Evolutionary conservation across 2,888 invertebrate species (phyloP).

Genomic region (Halocaridina rubra): DNA sequence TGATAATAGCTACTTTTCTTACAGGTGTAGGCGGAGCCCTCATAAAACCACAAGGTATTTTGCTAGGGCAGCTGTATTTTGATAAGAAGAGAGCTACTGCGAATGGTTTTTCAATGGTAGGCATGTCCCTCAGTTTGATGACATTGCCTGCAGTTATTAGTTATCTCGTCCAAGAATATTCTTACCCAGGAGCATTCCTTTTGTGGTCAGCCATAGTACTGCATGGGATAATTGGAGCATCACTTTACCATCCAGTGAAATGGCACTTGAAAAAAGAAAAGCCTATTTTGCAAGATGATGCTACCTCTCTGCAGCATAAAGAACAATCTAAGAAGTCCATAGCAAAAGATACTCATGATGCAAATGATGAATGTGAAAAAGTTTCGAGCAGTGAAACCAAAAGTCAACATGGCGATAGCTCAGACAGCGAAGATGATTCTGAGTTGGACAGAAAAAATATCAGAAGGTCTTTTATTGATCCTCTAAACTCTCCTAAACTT

Average conservation of each 20-base stretch:
- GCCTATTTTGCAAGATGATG: too few species aligned
- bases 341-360: too few species aligned
- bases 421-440: too few species aligned
- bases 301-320: too few species aligned
- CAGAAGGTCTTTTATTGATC: too few species aligned
- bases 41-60: slow-evolving; percentile 13
- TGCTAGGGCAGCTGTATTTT: slow-evolving; percentile 37
- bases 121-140: slow-evolving; percentile 30
- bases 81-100: slow-evolving; percentile 19
- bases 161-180: slow-evolving; percentile 12
- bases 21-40: slow-evolving; percentile 23
- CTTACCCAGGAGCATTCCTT: slow-evolving; percentile 23
- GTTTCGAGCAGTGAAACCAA: too few species aligned
- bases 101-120: slow-evolving; percentile 39
- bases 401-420: too few species aligned
- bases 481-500: too few species aligned
- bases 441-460: too few species aligned
- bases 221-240: slow-evolving; percentile 30
- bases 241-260: slow-evolving; percentile 28
- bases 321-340: too few species aligned
- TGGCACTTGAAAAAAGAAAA: slow-evolving; percentile 35
- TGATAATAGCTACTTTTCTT: too few species aligned
- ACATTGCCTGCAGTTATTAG: not conserved
- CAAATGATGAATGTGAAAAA: too few species aligned
- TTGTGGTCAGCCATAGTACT: slow-evolving; percentile 40